phyloP scores from a whole-genome alignment of 2,113 vertebrate species.

The Sciurus niger region DNA sequence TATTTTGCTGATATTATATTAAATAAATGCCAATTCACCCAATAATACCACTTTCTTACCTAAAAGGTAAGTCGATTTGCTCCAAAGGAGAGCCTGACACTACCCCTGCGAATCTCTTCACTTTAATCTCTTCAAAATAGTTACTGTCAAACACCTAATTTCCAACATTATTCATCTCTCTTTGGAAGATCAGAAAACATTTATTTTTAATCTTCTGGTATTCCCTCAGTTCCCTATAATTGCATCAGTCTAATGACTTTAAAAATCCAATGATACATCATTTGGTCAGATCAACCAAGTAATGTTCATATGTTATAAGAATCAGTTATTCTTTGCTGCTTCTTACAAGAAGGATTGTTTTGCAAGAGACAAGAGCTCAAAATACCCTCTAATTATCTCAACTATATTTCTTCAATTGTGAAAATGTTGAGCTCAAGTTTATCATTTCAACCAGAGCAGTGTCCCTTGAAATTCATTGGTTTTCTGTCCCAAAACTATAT shows the following conservation, averaged over 20 bases:
- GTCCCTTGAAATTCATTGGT: neutral
- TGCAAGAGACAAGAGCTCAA: slow-evolving; percentile 20
- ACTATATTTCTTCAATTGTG: neutral
- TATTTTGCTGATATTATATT: neutral
- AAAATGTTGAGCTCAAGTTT: neutral
- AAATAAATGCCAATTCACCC: neutral
- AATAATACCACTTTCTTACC: neutral
- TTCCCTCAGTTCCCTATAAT: neutral
- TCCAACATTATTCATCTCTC: neutral
- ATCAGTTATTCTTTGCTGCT: neutral
- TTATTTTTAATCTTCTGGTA: neutral
- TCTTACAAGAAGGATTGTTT: neutral
- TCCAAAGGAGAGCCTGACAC: neutral
- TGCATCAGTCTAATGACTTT: neutral
- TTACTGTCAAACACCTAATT: neutral
- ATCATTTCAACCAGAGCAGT: neutral
- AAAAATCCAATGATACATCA: neutral
- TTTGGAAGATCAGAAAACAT: slow-evolving; percentile 12
- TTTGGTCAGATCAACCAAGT: neutral
- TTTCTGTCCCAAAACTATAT: neutral
- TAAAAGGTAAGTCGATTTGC: neutral
- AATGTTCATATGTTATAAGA: neutral
- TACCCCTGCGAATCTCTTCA: neutral
- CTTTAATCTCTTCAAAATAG: neutral
- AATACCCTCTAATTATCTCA: neutral